Conservation (phyloP, 2,888 invertebrate genomes). For the Drosophila cognata region DNA sequence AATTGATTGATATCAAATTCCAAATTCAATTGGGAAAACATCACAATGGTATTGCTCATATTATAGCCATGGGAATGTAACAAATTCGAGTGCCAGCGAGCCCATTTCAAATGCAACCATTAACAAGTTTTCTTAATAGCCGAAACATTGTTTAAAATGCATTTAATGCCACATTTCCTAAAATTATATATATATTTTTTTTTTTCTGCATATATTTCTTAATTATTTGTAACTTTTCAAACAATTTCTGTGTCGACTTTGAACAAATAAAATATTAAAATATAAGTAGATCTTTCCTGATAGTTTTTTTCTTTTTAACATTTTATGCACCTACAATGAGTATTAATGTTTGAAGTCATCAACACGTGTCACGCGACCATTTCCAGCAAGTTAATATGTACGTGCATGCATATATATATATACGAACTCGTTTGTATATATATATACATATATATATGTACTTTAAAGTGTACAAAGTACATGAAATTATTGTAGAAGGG, state of each 20-base stretch:
- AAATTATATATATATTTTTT: background rate
- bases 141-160: background rate
- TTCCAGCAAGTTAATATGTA: constrained; percentile 2
- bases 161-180: background rate
- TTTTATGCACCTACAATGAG: background rate
- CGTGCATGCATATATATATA: constrained; percentile 4
- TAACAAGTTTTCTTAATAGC: background rate
- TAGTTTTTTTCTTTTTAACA: background rate
- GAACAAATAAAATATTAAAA: background rate
- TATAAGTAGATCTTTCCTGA: too few species aligned
- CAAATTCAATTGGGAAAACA: constrained; percentile 51
- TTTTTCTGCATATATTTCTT: background rate
- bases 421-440: constrained; percentile 4
- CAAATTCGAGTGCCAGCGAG: background rate
- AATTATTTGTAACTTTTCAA: background rate
- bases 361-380: constrained; percentile 28
- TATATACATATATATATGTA: background rate
- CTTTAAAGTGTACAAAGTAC: background rate
- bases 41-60: constrained; percentile 25
- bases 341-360: background rate
- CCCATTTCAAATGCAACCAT: background rate
- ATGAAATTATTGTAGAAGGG: constrained; percentile 23
- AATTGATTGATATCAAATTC: constrained; percentile 73
- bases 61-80: constrained; percentile 5
- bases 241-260: background rate